These are phyloP conservation scores for Odontesthes bonariensis DNA, from an alignment of 2,113 vertebrate genomes.

Conservation along the genomic window DNA sequence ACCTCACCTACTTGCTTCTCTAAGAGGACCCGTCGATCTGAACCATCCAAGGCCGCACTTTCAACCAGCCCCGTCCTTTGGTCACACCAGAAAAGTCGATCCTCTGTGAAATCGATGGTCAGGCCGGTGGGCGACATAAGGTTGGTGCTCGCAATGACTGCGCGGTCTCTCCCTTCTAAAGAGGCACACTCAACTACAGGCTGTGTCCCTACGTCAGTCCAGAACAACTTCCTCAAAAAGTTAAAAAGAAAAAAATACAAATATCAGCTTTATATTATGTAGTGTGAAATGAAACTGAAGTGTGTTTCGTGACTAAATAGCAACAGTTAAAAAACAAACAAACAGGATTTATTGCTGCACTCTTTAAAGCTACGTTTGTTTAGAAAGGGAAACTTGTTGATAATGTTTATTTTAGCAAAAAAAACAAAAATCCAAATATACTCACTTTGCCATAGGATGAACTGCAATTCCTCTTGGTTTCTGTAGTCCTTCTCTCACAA, in stretches of 20 bases:
- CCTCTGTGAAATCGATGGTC: slow-evolving; percentile 85
- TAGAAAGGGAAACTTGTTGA: background rate
- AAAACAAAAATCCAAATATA: background rate
- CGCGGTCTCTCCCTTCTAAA: slow-evolving; percentile 84
- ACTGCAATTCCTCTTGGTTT: slow-evolving; percentile 89
- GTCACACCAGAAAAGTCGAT: slow-evolving; percentile 93
- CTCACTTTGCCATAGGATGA: slow-evolving; percentile 91
- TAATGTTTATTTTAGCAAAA: background rate
- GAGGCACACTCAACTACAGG: slow-evolving; percentile 88
- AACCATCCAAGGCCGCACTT: slow-evolving; percentile 88
- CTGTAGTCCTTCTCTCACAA: slow-evolving; percentile 81
- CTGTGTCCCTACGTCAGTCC: slow-evolving; percentile 87
- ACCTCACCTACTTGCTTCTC: slow-evolving; percentile 97
- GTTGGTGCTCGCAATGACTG: slow-evolving; percentile 78
- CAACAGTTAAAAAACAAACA: too few relatives aligned
- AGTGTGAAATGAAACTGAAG: too few relatives aligned
- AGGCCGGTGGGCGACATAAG: slow-evolving; percentile 90
- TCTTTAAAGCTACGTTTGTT: too few relatives aligned
- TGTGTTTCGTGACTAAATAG: too few relatives aligned
- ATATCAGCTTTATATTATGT: background rate
- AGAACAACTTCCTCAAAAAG: slow-evolving; percentile 92
- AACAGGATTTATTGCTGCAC: too few relatives aligned
- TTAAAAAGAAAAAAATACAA: slow-evolving; percentile 13
- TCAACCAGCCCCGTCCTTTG: slow-evolving; percentile 85
- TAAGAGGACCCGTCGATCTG: slow-evolving; percentile 84